phyloP scores from a whole-genome alignment of 2,888 invertebrate species.

The Spodoptera picta region DNA sequence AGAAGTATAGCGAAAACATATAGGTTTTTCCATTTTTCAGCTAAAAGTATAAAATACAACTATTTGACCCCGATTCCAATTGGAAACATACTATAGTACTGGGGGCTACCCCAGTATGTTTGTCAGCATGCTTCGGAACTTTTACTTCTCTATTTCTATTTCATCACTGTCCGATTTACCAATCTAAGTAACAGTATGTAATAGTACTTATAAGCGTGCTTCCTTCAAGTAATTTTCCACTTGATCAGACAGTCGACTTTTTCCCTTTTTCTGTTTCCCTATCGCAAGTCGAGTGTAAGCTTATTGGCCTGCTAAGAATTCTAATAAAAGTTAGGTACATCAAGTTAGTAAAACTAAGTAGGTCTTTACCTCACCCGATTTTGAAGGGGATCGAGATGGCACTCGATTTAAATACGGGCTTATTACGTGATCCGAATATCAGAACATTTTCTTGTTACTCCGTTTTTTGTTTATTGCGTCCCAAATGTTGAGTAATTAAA shows the following conservation, averaged over 20 bases:
- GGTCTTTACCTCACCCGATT: constrained; percentile 61
- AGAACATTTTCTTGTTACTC: constrained; percentile 29
- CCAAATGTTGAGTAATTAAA: constrained; percentile 38
- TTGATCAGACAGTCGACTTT: constrained; percentile 76
- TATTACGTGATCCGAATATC: constrained; percentile 58
- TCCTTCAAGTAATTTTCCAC: constrained; percentile 82
- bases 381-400: constrained; percentile 47
- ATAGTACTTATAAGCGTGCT: constrained; percentile 62
- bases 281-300: constrained; percentile 76
- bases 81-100: no score
- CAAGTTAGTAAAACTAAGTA: constrained; percentile 68
- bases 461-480: constrained; percentile 38
- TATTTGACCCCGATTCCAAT: no score
- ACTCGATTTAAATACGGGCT: constrained; percentile 66
- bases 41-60: no score
- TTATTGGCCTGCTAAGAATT: constrained; percentile 80
- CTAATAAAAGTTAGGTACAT: constrained; percentile 80
- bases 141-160: neutral
- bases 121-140: no score
- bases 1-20: no score
- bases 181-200: constrained; percentile 53
- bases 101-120: no score
- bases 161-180: constrained; percentile 10
- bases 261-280: constrained; percentile 64
- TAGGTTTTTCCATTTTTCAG: no score